Conservation (phyloP, 2,113 vertebrate genomes). For the Heterocephalus glaber region DNA sequence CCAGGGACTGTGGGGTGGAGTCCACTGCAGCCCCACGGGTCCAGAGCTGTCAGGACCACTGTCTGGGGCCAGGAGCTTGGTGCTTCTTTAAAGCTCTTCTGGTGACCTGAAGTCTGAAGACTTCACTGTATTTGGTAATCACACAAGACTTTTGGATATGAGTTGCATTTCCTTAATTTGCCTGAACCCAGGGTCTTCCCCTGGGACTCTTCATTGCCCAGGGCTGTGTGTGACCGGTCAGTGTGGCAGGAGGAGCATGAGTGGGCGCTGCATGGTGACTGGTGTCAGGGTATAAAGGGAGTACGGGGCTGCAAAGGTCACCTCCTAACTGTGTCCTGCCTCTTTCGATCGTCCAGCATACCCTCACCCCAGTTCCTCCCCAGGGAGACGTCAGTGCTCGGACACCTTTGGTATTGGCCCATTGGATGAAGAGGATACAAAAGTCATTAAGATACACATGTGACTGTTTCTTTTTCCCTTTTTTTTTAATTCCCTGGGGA, state of each 20-base stretch:
- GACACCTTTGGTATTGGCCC: constrained; percentile 98
- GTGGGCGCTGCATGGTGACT: not conserved
- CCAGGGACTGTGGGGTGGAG: not conserved
- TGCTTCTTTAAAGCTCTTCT: not conserved
- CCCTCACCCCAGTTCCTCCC: constrained; percentile 94
- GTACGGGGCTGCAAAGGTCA: accelerated
- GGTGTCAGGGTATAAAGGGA: accelerated
- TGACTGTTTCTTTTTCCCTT: accelerated
- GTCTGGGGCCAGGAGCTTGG: not conserved
- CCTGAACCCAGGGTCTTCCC: not conserved
- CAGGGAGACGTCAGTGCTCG: constrained; percentile 97
- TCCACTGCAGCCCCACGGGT: not conserved
- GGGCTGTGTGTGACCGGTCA: accelerated
- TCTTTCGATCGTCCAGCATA: constrained; percentile 87
- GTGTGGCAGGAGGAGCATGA: not conserved
- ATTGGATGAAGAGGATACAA: constrained; percentile 98
- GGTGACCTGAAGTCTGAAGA: not conserved
- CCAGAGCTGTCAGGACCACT: accelerated
- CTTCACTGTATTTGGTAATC: not conserved
- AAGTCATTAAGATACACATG: constrained; percentile 94
- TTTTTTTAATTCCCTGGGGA: not conserved
- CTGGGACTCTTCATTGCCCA: not conserved
- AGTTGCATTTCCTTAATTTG: not conserved
- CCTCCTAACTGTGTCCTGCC: not conserved
- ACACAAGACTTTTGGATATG: not conserved